phyloP scores from a whole-genome alignment of 2,797 vertebrate species.

The Rhinichthys osculus region DNA sequence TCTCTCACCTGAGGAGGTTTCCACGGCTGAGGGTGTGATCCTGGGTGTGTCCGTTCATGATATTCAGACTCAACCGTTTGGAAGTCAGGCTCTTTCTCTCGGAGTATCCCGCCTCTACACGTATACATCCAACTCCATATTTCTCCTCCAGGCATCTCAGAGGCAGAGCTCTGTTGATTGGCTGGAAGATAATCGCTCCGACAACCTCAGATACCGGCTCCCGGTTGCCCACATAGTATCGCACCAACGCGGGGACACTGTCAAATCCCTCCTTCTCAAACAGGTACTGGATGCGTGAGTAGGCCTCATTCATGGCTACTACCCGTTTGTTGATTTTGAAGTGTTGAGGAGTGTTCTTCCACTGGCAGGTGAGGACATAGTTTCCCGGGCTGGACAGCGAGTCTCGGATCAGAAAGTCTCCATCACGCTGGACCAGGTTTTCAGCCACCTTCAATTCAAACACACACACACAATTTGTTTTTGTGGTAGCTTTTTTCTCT shows the following conservation, averaged over 20 bases:
- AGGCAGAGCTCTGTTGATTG: constrained; percentile 90
- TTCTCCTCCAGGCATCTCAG: constrained; percentile 91
- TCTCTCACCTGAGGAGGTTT: constrained; percentile 86
- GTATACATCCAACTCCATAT: constrained; percentile 78
- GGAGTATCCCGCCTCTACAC: constrained; percentile 66
- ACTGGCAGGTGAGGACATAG: constrained; percentile 96
- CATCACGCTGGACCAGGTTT: constrained; percentile 89
- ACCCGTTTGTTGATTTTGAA: constrained; percentile 93
- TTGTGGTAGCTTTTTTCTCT: background rate
- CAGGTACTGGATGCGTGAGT: constrained; percentile 90
- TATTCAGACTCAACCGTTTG: constrained; percentile 90
- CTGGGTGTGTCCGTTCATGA: constrained; percentile 76
- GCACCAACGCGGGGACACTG: constrained; percentile 89
- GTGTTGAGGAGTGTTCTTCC: constrained; percentile 93
- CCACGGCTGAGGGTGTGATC: constrained; percentile 75
- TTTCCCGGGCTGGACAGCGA: constrained; percentile 94
- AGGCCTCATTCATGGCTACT: constrained; percentile 88
- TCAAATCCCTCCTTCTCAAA: constrained; percentile 93
- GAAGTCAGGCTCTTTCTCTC: constrained; percentile 77
- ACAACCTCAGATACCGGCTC: constrained; percentile 90
- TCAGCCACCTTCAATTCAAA: constrained; percentile 85
- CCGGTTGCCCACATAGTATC: constrained; percentile 94
- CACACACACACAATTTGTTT: constrained; percentile 18
- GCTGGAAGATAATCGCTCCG: constrained; percentile 95
- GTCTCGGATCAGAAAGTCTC: constrained; percentile 95